Base-by-base conservation (phyloP, 2,797 vertebrate species). In the Acanthiza pusilla region DNA sequence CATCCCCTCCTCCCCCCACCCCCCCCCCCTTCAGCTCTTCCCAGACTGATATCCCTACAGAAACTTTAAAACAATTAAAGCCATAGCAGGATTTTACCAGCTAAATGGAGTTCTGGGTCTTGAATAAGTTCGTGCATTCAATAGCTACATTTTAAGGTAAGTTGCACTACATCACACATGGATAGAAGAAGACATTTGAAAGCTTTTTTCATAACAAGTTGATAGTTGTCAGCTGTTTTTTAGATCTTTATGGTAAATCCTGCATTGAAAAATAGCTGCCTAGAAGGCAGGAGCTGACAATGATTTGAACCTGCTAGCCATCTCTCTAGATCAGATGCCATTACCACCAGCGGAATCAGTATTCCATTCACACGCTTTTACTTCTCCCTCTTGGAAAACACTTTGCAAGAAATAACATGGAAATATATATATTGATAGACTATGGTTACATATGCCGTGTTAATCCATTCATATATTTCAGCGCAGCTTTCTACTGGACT, bases 201-300 rank as follows among this genome's bases (percentile, higher is more conserved):
- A 89, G 86, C 80, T 79, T 96, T 97, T 97, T 93, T 90, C 92
- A 78, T 90, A 94, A 94, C n/a, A 89, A 84, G 96, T 88, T 97
- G 84, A 22, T 26, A 90, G 91, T 93, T 45, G 16, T 90, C 97
- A 97, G 96, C 95, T 97, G 95, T 93, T 97, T 97, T 97, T 95
- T 92, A 96, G 95, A 96, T 97, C 91, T 85, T 88, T 58, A 75
- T 92, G 91, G 93, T 92, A 96, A 96, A 96, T 71, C 63, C 63
- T 89, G 74, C 50, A 36, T 50, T 92, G 88, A 97, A 94, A 95
- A 85, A 93, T 55, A 63, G 86, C 85, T 95, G 91, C 94, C 96
- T 96, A 85, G 91, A 96, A 97, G 97, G 95, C 94, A 97, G 11
- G 47, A 70, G 17, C 74, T 89, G 91, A 90, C 88, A 94, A 36